Conservation (phyloP, 2,888 invertebrate species). For the Esperia sulphurella region DNA sequence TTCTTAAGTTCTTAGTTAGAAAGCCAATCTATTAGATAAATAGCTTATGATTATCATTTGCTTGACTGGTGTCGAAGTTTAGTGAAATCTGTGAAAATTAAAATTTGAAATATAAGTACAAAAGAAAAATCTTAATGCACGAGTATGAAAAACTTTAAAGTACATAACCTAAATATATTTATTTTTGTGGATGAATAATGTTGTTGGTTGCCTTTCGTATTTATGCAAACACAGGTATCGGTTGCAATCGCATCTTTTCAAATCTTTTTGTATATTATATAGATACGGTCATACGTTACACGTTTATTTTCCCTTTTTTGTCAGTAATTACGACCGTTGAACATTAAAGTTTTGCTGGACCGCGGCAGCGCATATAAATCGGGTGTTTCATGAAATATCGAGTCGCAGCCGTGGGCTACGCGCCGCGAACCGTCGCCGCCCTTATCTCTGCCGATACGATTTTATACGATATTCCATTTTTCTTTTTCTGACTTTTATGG, state of each 20-base stretch:
- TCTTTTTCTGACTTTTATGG: conserved; percentile 73
- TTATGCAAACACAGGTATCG: not conserved
- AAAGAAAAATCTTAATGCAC: too few species aligned
- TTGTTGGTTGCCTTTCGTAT: not conserved
- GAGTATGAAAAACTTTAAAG: too few species aligned
- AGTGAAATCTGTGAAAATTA: too few species aligned
- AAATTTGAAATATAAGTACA: too few species aligned
- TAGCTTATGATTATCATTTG: too few species aligned
- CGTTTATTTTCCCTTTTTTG: conserved; percentile 50
- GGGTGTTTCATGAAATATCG: conserved; percentile 75
- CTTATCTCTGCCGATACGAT: conserved; percentile 71
- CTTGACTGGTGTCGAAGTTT: too few species aligned
- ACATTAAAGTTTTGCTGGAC: conserved; percentile 66
- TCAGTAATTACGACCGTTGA: conserved; percentile 65
- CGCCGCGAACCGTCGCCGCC: conserved; percentile 59
- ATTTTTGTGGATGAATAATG: too few species aligned
- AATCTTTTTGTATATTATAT: conserved; percentile 6
- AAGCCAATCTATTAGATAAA: too few species aligned
- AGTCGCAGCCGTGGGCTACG: conserved; percentile 69
- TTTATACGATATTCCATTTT: conserved; percentile 72
- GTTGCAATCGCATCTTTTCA: conserved; percentile 6
- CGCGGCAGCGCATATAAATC: conserved; percentile 70
- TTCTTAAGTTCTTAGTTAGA: too few species aligned
- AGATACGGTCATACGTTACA: conserved; percentile 18
- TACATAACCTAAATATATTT: too few species aligned